Base-by-base conservation (phyloP, 2,797 vertebrate genomes). In the Pristis pectinata region DNA sequence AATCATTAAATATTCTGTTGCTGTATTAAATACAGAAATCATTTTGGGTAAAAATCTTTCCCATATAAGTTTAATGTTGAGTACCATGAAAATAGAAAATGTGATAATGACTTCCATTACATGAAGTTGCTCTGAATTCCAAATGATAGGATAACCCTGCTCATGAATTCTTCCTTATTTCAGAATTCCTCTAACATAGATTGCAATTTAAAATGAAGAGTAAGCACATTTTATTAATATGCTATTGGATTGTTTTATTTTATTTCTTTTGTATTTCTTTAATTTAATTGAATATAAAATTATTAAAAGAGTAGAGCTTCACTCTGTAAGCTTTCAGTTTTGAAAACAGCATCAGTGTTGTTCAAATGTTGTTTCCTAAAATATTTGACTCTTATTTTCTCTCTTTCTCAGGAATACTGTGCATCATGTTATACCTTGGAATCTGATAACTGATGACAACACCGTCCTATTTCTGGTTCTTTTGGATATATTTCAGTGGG, bases 391-490 rank as follows among this genome's bases (percentile, higher is more conserved):
- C 49, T 67, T 56, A 74, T 70, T 94, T 92, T 53, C 44, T 76
- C 44, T 72, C 22, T 94, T 76, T 93, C 44, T 49, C 70, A 94
- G 92, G 70, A 94, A 53, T 93, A 44, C 41, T 22, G 44, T 93
- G 37, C 92, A 53, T 53, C 70, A 17, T 94, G 92, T 94, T 53
- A 56, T 37, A 34, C 72, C 64, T 94, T 34, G 76, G 44, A 74
- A 49, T 53, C 70, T 49, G 70, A 76, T 94, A 22, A 94, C 49
- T 94, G 92, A 74, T 76, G 92, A 56, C 70, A 56, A 22, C 70
- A 49, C 64, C n/a, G n/a, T 94, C 70, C 67, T 49, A 94, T 76
- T 72, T 56, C 67, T 74, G 92, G 30, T 92, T 56, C 92, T 56
- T 53, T 44, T 76, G 67, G 92, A 76, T 53, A 5, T 53, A 94